A percentile compares a stretch with the other conserved stretches of the same genome.
Evolutionary conservation across 2,113 vertebrate genomes (phyloP).

Genomic region (Acrocephalus kingi): DNA sequence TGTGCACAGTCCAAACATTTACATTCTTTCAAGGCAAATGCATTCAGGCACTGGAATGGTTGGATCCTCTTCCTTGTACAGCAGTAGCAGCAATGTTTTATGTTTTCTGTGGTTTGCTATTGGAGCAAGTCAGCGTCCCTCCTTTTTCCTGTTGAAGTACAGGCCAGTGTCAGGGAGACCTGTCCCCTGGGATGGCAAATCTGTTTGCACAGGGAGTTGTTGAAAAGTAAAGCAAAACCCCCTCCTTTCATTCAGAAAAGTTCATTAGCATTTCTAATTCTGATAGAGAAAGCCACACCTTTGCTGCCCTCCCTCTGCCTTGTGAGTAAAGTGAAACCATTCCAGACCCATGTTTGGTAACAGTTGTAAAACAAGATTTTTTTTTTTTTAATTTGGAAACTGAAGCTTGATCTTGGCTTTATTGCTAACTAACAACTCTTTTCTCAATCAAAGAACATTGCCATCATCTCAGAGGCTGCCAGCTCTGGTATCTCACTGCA

Average conservation of each 20-base stretch:
- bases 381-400: not conserved
- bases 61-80: not conserved
- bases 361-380: not conserved
- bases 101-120: not conserved
- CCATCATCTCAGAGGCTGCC: slow-evolving; percentile 98
- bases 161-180: not conserved
- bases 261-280: not conserved
- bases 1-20: not conserved
- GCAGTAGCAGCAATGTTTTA: not conserved
- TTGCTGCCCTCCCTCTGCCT: not conserved
- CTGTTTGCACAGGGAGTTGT: not conserved
- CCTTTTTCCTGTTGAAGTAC: not conserved
- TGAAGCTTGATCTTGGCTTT: not conserved
- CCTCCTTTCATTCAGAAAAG: not conserved
- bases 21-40: not conserved
- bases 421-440: not conserved
- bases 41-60: not conserved
- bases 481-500: slow-evolving; percentile 98
- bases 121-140: not conserved
- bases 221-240: not conserved
- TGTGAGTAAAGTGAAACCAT: not conserved
- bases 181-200: not conserved
- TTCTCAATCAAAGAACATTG: slow-evolving; percentile 85
- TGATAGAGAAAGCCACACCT: not conserved
- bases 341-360: not conserved